Percentiles rank a stretch among this genome's conserved stretches.
Conservation (phyloP, 2,797 vertebrate genomes). For the Borostomias antarcticus region DNA sequence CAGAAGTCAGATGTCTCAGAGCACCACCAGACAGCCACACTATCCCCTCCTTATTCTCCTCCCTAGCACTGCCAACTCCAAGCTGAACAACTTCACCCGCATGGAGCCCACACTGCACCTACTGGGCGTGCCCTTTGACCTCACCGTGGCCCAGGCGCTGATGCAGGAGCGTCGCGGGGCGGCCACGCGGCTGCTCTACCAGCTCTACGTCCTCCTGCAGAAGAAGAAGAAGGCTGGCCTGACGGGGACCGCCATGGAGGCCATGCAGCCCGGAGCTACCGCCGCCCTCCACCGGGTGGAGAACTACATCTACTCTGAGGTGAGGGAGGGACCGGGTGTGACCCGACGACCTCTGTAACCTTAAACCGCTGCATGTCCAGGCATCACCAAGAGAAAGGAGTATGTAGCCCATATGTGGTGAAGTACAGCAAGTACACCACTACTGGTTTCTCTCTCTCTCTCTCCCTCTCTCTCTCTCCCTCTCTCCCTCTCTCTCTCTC, state of each 20-base stretch:
- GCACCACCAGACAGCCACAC: neutral
- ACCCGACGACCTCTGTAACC: no score
- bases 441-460: no score
- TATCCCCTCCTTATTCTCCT: neutral
- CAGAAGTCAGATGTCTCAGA: neutral
- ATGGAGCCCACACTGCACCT: constrained; percentile 85
- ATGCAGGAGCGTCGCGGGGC: constrained; percentile 86
- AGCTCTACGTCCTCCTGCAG: constrained; percentile 86
- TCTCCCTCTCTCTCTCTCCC: no score
- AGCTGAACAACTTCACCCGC: constrained; percentile 89
- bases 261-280: constrained; percentile 71
- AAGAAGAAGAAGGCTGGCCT: constrained; percentile 81
- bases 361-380: no score
- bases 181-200: constrained; percentile 85
- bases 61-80: constrained; percentile 76
- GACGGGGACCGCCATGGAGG: constrained; percentile 72
- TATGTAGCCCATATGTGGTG: no score
- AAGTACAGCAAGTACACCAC: no score
- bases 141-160: constrained; percentile 79
- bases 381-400: no score
- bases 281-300: constrained; percentile 70
- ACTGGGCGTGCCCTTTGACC: constrained; percentile 85
- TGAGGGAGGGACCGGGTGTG: no score
- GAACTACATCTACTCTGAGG: constrained; percentile 78
- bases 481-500: no score